phyloP scores from a whole-genome alignment of 2,888 invertebrate species.

The Dasysyrphus tricinctus region DNA sequence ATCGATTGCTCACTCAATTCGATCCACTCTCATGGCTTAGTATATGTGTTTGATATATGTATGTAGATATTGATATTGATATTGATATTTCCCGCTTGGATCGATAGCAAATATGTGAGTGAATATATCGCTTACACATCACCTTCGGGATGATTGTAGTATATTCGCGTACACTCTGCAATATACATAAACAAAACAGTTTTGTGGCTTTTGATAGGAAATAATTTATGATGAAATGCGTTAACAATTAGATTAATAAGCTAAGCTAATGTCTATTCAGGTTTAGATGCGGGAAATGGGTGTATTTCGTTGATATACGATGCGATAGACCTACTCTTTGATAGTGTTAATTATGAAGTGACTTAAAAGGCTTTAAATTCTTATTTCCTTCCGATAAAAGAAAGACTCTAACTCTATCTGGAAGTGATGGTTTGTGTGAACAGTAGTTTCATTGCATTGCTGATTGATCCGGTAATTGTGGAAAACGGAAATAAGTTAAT shows the following conservation, averaged over 20 bases:
- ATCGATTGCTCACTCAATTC: conserved; percentile 60
- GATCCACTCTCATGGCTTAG: conserved; percentile 53
- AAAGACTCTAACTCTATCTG: neutral
- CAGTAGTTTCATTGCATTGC: neutral
- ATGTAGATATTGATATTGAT: conserved; percentile 39
- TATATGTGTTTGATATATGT: too few relatives aligned
- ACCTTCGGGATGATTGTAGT: conserved; percentile 41
- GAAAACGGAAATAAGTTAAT: neutral
- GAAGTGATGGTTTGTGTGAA: neutral
- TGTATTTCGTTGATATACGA: neutral
- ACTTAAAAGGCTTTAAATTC: conserved; percentile 50
- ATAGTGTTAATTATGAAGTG: conserved; percentile 45
- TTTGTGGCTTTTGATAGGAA: conserved; percentile 24
- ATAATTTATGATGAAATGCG: conserved; percentile 20
- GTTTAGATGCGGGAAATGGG: conserved; percentile 29
- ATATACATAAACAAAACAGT: conserved; percentile 20
- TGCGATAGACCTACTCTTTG: neutral
- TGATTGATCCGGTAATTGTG: neutral
- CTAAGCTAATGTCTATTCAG: conserved; percentile 11
- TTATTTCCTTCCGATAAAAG: conserved; percentile 54
- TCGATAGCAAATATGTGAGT: conserved; percentile 42
- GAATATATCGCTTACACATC: conserved; percentile 43
- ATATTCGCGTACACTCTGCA: neutral
- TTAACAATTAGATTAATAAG: conserved; percentile 51
- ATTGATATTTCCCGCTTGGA: conserved; percentile 52